A percentile compares a stretch with the other conserved stretches of the same genome.
phyloP scores from a whole-genome alignment of 2,113 vertebrate genomes.

The Silurus meridionalis region DNA sequence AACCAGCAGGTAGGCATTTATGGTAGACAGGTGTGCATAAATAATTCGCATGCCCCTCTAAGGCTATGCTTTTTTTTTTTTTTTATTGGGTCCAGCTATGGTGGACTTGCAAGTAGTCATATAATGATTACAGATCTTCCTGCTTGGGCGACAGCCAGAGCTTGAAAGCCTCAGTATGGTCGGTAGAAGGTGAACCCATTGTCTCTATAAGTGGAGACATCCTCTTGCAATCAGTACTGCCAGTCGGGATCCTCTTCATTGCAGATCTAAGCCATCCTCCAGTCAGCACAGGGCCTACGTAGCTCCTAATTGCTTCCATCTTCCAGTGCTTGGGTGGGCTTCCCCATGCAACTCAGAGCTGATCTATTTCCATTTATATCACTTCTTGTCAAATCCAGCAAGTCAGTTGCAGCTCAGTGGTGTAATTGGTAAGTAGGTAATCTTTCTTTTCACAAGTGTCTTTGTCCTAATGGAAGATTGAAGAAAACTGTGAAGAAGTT shows the following conservation, averaged over 20 bases:
- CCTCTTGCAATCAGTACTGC: constrained; percentile 82
- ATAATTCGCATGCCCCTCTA: neutral
- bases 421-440: neutral
- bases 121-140: constrained; percentile 25
- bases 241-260: constrained; percentile 71
- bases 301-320: constrained; percentile 86
- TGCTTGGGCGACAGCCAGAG: constrained; percentile 43
- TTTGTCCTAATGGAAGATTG: neutral
- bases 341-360: constrained; percentile 32
- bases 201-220: constrained; percentile 81
- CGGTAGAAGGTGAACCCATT: constrained; percentile 76
- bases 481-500: neutral
- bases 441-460: neutral
- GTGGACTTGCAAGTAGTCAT: neutral
- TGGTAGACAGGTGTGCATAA: constrained; percentile 32
- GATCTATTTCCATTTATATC: constrained; percentile 27
- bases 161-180: constrained; percentile 58
- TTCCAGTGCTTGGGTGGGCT: constrained; percentile 54
- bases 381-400: constrained; percentile 20
- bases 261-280: constrained; percentile 74
- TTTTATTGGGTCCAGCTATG: neutral
- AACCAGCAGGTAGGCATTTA: constrained; percentile 45
- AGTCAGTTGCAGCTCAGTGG: neutral
- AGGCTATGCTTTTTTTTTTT: neutral
- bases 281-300: constrained; percentile 70